Percentiles rank a stretch among this genome's conserved stretches.
These are phyloP conservation scores for Epinephelus coioides DNA, from an alignment of 2,797 vertebrate species.

Conservation along the genomic window DNA sequence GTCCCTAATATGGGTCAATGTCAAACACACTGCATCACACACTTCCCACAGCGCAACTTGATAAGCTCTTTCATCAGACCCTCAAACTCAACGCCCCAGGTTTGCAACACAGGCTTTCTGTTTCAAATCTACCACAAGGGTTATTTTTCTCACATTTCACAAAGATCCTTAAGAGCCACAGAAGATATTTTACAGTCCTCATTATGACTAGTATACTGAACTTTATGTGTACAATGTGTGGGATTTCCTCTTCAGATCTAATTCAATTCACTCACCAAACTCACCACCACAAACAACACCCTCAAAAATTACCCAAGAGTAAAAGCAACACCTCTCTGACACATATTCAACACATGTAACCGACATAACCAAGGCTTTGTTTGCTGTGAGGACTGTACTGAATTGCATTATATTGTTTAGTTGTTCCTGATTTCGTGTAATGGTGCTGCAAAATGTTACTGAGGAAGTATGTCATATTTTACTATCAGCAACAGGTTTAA, in stretches of 20 bases:
- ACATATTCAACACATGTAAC: background rate
- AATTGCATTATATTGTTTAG: background rate
- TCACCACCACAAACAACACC: background rate
- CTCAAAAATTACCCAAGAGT: background rate
- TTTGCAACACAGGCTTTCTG: background rate
- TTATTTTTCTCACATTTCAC: background rate
- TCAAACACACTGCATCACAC: background rate
- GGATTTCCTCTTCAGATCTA: background rate
- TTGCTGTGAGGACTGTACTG: background rate
- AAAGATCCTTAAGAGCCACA: background rate
- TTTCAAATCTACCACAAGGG: background rate
- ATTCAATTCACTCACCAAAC: background rate
- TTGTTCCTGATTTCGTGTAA: background rate
- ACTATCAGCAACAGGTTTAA: background rate
- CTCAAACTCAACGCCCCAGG: background rate
- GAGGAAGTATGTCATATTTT: too few species aligned
- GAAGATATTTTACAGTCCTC: background rate
- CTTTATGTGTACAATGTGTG: background rate
- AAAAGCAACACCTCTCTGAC: background rate
- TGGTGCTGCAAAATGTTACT: background rate
- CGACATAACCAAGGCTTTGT: background rate
- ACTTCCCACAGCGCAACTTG: background rate
- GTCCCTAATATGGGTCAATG: background rate
- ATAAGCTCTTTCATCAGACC: background rate
- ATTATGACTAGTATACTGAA: background rate